Percentiles rank a stretch among this genome's conserved stretches.
Evolutionary conservation across 2,113 vertebrate species (phyloP).

Genomic region (Onychostoma macrolepis): DNA sequence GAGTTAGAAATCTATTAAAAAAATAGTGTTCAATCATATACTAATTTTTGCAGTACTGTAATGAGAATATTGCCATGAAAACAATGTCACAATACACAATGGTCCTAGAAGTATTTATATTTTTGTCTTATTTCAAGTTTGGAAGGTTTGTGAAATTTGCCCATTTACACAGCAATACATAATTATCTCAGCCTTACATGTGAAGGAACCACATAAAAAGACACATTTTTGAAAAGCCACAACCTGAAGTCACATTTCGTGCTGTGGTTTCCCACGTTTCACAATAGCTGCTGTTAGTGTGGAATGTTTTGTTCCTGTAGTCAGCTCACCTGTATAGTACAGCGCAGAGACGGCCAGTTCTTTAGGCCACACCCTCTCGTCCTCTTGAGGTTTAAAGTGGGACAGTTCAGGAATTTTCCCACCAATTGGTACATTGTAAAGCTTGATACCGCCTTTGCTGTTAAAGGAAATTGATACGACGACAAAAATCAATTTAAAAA

Average conservation of each 20-base stretch:
- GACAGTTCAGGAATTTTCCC: conserved; percentile 79
- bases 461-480: conserved; percentile 20
- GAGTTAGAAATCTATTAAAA: too few relatives aligned
- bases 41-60: too few relatives aligned
- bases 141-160: not conserved
- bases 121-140: too few relatives aligned
- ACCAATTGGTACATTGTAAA: conserved; percentile 81
- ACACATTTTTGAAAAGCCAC: not conserved
- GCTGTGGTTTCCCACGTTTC: not conserved
- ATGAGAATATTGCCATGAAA: too few relatives aligned
- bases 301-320: conserved; percentile 23
- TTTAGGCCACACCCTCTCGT: conserved; percentile 77
- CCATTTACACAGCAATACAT: not conserved
- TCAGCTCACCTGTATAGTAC: conserved; percentile 79
- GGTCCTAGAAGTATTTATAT: too few relatives aligned
- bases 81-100: too few relatives aligned
- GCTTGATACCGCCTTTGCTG: conserved; percentile 74
- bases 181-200: not conserved
- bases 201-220: not conserved
- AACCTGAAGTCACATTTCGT: not conserved
- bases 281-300: not conserved
- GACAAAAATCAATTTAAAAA: not conserved
- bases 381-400: conserved; percentile 71
- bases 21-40: too few relatives aligned
- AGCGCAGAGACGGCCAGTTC: conserved; percentile 85